Evolutionary conservation across 2,797 vertebrate genomes (phyloP).

Genomic region (Gallinago nigripennis): DNA sequence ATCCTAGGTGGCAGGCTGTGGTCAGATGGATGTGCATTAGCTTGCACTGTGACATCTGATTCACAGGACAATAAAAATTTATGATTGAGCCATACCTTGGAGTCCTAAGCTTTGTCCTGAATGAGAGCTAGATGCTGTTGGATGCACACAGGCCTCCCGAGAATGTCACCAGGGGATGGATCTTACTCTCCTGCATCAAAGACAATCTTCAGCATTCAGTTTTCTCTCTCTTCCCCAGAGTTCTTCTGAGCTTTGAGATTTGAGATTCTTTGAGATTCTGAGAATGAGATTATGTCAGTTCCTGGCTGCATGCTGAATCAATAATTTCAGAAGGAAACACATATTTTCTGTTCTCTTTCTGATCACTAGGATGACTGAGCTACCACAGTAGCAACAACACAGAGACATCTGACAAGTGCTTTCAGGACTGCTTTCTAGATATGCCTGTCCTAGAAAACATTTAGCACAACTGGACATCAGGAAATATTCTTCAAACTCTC

Average conservation of each 20-base stretch:
- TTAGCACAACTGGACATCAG: not conserved
- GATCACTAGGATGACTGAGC: not conserved
- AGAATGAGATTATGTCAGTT: not conserved
- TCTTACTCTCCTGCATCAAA: not conserved
- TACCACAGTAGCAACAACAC: not conserved
- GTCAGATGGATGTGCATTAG: not conserved
- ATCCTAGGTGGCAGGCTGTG: not conserved
- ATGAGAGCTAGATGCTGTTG: not conserved
- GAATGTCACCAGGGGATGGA: not conserved
- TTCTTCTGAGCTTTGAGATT: not conserved
- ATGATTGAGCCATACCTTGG: not conserved
- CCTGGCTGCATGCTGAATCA: not conserved
- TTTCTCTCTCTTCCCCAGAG: not conserved
- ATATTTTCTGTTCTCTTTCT: not conserved
- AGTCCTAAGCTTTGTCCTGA: not conserved
- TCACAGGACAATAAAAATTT: not conserved
- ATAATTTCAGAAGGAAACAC: not conserved
- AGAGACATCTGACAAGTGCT: not conserved
- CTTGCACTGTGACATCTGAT: not conserved
- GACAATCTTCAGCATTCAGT: not conserved
- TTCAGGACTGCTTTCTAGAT: not conserved
- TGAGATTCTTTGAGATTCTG: no score
- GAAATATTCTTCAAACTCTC: not conserved
- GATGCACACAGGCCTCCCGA: not conserved
- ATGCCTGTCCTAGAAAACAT: not conserved